Evolutionary conservation across 2,888 invertebrate species (phyloP), one percentile per base, ranked within the genome.

Genomic region (Aspidiotus rigidus): DNA sequence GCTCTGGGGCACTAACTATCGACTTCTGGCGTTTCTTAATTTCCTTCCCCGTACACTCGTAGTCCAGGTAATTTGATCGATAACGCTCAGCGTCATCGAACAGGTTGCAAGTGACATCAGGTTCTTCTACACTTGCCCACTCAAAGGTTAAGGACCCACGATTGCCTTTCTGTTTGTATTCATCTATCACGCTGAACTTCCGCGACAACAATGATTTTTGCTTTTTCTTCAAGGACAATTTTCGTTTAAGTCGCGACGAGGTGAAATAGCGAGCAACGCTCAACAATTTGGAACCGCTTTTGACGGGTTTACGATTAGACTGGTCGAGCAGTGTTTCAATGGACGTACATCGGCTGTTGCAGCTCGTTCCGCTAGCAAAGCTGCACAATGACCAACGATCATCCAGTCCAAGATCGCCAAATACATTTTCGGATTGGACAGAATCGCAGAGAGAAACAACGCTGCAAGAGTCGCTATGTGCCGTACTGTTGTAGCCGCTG

Each of bases 321-420:
- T 63, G 72, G 57, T 61, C 71, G 59, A 59, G 62, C 13, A 69
- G 55, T 49, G 40, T 71, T 62, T 54, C 73, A 71, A 57, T 73
- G 72, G 44, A 74, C 69, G 67, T 72, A 72, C 44, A 70, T 63
- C 62, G 72, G 71, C 72, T 72, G 78, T 78, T 62, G 78, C 77
- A 74, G 77, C 77, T 82, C 84, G 69, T 62, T 28, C 57, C 59
- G 39, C 66, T 66, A n/a, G 59, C 66, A 15, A 57, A 66, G 15
- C 66, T 66, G n/a, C 59, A 66, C 40, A 66, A 28, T 13, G 69
- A 69, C 62, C 62, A 62, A 3, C 55, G 54, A n/a, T 62, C 62
- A 1, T 62, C 69, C 42, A 16, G 55, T 10, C 10, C 42, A 39
- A 62, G 40, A 8, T 69, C 69, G n/a, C 69, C 62, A 28, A 62